These are phyloP conservation scores for Aurelia sp. DNA, from an alignment of 30 jellyfish, hydroid and myxozoan genomes.

Conservation along the genomic window DNA sequence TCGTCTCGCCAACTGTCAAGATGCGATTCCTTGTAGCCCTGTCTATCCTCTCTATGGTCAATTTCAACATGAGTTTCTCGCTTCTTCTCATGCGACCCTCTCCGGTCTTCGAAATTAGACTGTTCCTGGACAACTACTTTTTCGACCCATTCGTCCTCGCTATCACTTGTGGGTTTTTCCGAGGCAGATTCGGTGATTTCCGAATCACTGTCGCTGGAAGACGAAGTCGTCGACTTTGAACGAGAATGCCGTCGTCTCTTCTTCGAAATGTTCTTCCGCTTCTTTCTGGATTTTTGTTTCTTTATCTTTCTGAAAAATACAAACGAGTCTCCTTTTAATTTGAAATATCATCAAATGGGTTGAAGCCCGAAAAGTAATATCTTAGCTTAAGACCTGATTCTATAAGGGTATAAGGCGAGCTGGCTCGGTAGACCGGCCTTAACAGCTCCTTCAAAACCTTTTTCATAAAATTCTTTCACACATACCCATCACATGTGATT, in stretches of 20 bases:
- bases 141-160: constrained; percentile 81
- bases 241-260: neutral
- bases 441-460: no score
- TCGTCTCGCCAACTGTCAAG: no score
- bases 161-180: constrained; percentile 55
- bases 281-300: constrained; percentile 33
- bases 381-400: no score
- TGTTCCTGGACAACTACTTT: neutral
- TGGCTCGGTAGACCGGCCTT: no score
- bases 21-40: no score
- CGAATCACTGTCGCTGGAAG: constrained; percentile 29
- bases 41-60: neutral
- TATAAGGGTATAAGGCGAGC: no score
- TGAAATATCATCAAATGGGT: no score
- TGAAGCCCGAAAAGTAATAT: no score
- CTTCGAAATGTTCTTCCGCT: constrained; percentile 27
- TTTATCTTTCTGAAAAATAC: constrained; percentile 18
- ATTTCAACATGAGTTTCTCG: neutral
- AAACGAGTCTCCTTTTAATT: no score
- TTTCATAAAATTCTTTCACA: no score
- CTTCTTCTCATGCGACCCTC: no score
- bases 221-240: constrained; percentile 28
- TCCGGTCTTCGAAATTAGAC: neutral
- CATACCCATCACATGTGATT: no score
- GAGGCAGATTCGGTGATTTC: constrained; percentile 71